These are phyloP conservation scores for Castor canadensis DNA, from an alignment of 2,113 vertebrate species.

Conservation along the genomic window DNA sequence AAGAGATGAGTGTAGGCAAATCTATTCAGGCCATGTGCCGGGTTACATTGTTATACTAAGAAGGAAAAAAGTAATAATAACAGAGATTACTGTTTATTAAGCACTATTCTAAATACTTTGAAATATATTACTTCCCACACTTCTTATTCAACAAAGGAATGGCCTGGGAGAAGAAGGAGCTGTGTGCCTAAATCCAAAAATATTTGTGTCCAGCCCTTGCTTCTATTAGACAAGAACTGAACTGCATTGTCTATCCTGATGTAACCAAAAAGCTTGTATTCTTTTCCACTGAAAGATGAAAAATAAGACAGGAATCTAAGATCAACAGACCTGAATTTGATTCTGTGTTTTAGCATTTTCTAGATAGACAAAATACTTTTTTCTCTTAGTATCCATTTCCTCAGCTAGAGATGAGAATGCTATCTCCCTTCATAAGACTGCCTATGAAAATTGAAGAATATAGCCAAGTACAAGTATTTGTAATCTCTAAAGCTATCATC, in stretches of 20 bases:
- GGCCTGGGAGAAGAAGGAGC: not conserved
- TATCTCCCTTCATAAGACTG: not conserved
- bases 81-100: not conserved
- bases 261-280: not conserved
- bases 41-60: not conserved
- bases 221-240: not conserved
- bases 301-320: not conserved
- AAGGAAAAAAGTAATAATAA: constrained; percentile 26
- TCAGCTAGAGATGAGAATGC: constrained; percentile 18
- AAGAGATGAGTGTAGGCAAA: constrained; percentile 15
- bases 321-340: constrained; percentile 16
- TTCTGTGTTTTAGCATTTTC: constrained; percentile 29
- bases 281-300: not conserved
- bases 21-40: not conserved
- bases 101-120: not conserved
- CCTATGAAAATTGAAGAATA: not conserved
- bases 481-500: not conserved
- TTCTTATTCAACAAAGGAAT: not conserved
- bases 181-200: not conserved
- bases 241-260: not conserved
- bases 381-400: constrained; percentile 24
- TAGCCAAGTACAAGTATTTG: not conserved
- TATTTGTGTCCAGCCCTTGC: not conserved
- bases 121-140: not conserved
- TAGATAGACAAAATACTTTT: not conserved